A percentile compares a stretch with the other conserved stretches of the same genome.
These are phyloP conservation scores for Rana temporaria DNA, from an alignment of 2,113 vertebrate genomes.

Conservation along the genomic window DNA sequence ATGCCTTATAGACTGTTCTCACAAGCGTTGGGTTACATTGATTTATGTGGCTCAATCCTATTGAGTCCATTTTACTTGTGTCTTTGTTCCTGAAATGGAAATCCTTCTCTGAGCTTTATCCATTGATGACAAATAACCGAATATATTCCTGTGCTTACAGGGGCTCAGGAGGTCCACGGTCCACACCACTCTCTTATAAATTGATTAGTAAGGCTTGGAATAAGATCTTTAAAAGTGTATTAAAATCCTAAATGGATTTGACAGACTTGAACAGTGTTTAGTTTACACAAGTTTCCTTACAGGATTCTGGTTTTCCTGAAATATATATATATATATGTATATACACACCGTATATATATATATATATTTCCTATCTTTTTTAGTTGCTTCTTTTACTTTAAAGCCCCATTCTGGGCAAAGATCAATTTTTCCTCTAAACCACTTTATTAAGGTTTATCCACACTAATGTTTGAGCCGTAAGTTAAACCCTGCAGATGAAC, in stretches of 20 bases:
- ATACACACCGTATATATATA: neutral
- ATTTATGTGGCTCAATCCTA: conserved; percentile 18
- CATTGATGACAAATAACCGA: conserved; percentile 30
- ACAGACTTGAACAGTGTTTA: neutral
- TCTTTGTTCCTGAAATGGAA: conserved; percentile 37
- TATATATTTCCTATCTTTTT: neutral
- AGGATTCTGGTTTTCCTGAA: neutral
- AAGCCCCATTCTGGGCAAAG: no score
- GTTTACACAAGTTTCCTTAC: neutral
- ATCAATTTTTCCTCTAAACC: no score
- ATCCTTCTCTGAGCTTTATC: conserved; percentile 20
- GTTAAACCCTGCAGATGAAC: no score
- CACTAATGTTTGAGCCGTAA: no score
- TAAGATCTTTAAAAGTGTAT: conserved; percentile 24
- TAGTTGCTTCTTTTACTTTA: no score
- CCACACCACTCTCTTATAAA: conserved; percentile 8
- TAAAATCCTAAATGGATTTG: conserved; percentile 21
- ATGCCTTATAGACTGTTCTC: conserved; percentile 8
- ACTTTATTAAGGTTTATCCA: no score
- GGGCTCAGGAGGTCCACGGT: neutral
- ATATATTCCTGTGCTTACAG: neutral
- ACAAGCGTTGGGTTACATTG: conserved; percentile 35
- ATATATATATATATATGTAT: neutral
- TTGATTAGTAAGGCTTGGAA: conserved; percentile 33
- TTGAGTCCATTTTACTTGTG: conserved; percentile 25